Conservation (phyloP, 2,888 invertebrate species). For the Eupithecia exiguata region DNA sequence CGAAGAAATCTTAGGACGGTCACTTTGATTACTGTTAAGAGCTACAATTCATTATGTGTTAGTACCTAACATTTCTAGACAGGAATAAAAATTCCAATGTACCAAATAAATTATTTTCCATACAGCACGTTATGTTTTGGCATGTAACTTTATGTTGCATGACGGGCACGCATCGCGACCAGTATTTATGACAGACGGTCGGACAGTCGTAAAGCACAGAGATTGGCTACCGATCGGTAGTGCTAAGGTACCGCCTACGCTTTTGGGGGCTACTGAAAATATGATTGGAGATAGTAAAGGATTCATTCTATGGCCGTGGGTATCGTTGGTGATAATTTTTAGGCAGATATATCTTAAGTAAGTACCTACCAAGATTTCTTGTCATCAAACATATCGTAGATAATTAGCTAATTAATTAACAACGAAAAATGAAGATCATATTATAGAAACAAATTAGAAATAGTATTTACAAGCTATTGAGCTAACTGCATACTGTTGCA, state of each 20-base stretch:
- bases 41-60: too few relatives aligned
- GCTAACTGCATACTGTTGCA: too few relatives aligned
- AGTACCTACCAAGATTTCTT: too few relatives aligned
- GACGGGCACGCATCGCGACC: not conserved
- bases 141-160: conserved; percentile 7
- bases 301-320: not conserved
- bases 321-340: not conserved
- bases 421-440: too few relatives aligned
- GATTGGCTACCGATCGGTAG: not conserved
- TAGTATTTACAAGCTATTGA: too few relatives aligned
- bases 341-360: not conserved
- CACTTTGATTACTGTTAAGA: too few relatives aligned
- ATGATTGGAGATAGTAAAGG: not conserved
- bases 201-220: not conserved
- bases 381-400: too few relatives aligned
- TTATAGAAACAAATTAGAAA: too few relatives aligned
- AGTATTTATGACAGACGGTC: not conserved
- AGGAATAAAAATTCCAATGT: not conserved
- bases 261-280: not conserved
- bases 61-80: too few relatives aligned
- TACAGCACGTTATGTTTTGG: not conserved
- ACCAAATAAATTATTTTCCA: not conserved
- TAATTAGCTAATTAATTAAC: too few relatives aligned
- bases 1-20: too few relatives aligned
- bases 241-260: not conserved